A percentile compares a stretch with the other conserved stretches of the same genome.
Conservation (phyloP, 1,140 invertebrate species). For the Zelostemma sp. region DNA sequence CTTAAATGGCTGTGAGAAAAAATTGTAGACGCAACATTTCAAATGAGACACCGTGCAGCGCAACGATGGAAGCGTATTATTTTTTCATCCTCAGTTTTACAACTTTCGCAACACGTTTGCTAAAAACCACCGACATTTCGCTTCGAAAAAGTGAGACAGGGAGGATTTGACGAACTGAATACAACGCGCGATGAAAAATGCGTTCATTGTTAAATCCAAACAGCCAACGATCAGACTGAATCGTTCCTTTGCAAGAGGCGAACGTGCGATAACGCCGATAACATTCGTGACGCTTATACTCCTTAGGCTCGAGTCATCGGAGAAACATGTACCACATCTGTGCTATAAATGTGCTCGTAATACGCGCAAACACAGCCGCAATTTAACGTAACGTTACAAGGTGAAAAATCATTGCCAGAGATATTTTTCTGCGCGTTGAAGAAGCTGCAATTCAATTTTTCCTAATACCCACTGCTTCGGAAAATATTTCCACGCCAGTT, state of each 20-base stretch:
- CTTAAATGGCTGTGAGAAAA: conserved; percentile 7
- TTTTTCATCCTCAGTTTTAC: too few species aligned
- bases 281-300: conserved; percentile 32
- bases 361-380: background rate
- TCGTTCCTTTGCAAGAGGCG: conserved; percentile 25
- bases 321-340: conserved; percentile 10
- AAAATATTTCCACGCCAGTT: too few species aligned
- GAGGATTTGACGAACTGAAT: too few species aligned
- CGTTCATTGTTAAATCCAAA: conserved; percentile 19
- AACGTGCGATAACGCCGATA: conserved; percentile 40
- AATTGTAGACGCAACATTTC: background rate
- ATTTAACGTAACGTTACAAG: background rate
- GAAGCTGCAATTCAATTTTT: too few species aligned
- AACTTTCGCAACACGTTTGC: too few species aligned
- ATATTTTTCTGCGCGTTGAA: background rate
- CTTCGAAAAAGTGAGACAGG: too few species aligned
- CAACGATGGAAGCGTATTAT: too few species aligned
- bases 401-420: background rate
- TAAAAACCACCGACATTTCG: too few species aligned
- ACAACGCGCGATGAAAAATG: background rate
- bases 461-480: too few species aligned
- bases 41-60: too few species aligned
- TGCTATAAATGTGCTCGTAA: background rate
- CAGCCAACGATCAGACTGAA: conserved; percentile 15
- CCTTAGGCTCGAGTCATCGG: conserved; percentile 22